These are phyloP conservation scores for Urophycis tenuis DNA, from an alignment of 2,797 vertebrate species.

Conservation along the genomic window DNA sequence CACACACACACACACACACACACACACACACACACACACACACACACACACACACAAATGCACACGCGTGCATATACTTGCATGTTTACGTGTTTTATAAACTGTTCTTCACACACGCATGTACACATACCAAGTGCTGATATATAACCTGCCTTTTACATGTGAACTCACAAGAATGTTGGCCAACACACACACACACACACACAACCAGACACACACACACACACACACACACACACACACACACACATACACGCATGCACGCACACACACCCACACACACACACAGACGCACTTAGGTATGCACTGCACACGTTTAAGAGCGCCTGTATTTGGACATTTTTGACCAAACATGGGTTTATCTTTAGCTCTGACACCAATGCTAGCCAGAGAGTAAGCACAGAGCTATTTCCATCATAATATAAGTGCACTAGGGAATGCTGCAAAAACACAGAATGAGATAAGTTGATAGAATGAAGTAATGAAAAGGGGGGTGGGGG, in stretches of 20 bases:
- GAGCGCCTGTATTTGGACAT: slow-evolving; percentile 22
- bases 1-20: background rate
- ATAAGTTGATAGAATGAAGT: slow-evolving; percentile 12
- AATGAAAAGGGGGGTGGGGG: background rate
- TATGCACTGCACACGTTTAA: background rate
- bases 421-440: slow-evolving; percentile 55
- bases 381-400: slow-evolving; percentile 57
- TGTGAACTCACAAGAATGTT: slow-evolving; percentile 4
- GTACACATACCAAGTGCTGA: background rate
- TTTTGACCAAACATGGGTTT: slow-evolving; percentile 61
- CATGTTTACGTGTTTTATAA: background rate
- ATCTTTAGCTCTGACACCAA: slow-evolving; percentile 68
- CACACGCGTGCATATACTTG: slow-evolving; percentile 1
- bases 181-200: slow-evolving; percentile 8
- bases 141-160: slow-evolving; percentile 1
- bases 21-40: background rate
- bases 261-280: slow-evolving; percentile 31
- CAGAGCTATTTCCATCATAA: slow-evolving; percentile 68
- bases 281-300: background rate
- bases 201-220: slow-evolving; percentile 6
- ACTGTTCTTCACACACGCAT: background rate
- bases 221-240: slow-evolving; percentile 8
- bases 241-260: slow-evolving; percentile 6
- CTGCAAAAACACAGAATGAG: slow-evolving; percentile 46
- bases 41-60: slow-evolving; percentile 12